Base-by-base conservation (phyloP, 2,888 invertebrate genomes). In the Morpho deidamia region DNA sequence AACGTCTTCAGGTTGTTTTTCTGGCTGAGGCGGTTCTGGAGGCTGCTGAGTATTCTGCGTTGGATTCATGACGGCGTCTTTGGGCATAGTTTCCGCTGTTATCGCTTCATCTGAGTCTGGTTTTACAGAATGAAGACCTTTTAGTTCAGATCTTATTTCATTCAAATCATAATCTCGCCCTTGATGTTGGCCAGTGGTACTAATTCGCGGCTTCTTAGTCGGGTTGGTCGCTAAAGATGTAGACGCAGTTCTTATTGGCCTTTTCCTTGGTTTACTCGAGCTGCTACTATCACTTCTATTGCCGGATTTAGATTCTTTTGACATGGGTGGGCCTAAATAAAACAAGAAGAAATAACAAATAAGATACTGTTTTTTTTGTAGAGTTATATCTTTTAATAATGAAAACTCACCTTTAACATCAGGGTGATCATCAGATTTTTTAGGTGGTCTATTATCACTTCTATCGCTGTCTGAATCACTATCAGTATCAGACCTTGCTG, bases 141-240 rank as follows among this genome's bases (percentile, higher is more conserved):
- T 96, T 3, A 96, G 80, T 73, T 96, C 96, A 0, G 95, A 95
- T 62, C 96, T 90, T 55, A 96, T 96, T 83, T 96, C 95, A 79
- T 95, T 95, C 23, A 96, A 89, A 80, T 96, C 96, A 72, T 95
- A 95, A 70, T 96, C 96, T 5, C 95, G 91, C 1, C 88, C 88
- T 59, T 81, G 82, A 56, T 81, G 83, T 51, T 78, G 83, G 1
- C 67, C 64, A 8, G 75, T 59, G 8, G 71, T 59, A 49, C 64
- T 73, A 7, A 79, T 69, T 0, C 88, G 79, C 0, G 74, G 68
- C 64, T 82, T 85, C 63, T 88, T 88, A 3, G 82, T 70, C 0
- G 86, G 85, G 0, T 86, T 82, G 0, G 74, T 71, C 14, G 74
- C 69, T 0, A 78, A 71, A 2, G 84, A 79, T 0, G 83, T 81